Percentiles rank a stretch among this genome's conserved stretches.
These are phyloP conservation scores for Zaprionus capensis DNA, from an alignment of 1,140 invertebrate species.

Conservation along the genomic window DNA sequence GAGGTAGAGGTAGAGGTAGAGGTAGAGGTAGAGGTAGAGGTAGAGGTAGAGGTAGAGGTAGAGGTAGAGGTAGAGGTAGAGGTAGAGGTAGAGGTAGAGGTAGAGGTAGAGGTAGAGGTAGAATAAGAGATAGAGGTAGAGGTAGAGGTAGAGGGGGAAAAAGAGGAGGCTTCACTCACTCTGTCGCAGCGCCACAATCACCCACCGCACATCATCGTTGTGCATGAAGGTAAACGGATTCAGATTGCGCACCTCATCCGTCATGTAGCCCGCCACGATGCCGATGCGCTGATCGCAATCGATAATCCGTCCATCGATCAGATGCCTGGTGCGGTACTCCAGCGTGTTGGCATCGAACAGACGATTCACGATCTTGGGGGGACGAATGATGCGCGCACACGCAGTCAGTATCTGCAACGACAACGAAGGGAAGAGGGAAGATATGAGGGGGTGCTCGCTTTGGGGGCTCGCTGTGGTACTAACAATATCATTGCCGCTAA, in stretches of 20 bases:
- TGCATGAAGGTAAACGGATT: slow-evolving; percentile 95
- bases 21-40: too few species aligned
- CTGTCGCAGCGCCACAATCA: slow-evolving; percentile 92
- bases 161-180: slow-evolving; percentile 87
- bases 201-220: slow-evolving; percentile 92
- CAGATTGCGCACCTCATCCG: slow-evolving; percentile 91
- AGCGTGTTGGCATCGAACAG: slow-evolving; percentile 90
- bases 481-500: slow-evolving; percentile 87
- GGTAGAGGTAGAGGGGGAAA: too few species aligned
- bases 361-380: slow-evolving; percentile 88
- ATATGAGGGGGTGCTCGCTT: not conserved
- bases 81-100: too few species aligned
- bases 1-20: too few species aligned
- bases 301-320: slow-evolving; percentile 92
- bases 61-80: too few species aligned
- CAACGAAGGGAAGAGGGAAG: not conserved
- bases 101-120: too few species aligned
- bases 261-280: slow-evolving; percentile 93
- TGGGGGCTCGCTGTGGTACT: slow-evolving; percentile 50
- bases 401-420: slow-evolving; percentile 87
- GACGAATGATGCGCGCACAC: slow-evolving; percentile 87
- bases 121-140: too few species aligned
- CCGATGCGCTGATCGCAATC: slow-evolving; percentile 94
- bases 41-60: too few species aligned
- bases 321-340: slow-evolving; percentile 93